These are phyloP conservation scores for Agrochola litura DNA, from an alignment of 2,888 invertebrate genomes.

Conservation along the genomic window DNA sequence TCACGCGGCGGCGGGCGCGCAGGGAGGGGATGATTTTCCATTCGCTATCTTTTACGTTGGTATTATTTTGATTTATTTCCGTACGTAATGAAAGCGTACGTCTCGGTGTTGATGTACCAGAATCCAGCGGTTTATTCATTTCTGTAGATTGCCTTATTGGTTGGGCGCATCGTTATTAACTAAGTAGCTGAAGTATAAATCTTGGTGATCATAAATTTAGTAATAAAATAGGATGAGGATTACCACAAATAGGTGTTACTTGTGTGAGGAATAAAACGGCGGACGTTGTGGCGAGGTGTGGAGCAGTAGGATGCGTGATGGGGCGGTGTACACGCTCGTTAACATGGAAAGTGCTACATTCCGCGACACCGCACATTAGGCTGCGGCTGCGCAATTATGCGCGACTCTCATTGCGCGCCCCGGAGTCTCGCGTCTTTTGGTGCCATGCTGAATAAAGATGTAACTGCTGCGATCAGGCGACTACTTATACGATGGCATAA, in stretches of 20 bases:
- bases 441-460: constrained; percentile 65
- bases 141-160: constrained; percentile 75
- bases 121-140: constrained; percentile 81
- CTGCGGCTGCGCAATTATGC: constrained; percentile 82
- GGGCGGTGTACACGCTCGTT: constrained; percentile 80
- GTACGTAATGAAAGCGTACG: constrained; percentile 88
- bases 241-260: constrained; percentile 85
- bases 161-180: constrained; percentile 76
- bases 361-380: constrained; percentile 85
- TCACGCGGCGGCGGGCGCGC: constrained; percentile 79
- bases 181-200: constrained; percentile 76
- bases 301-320: constrained; percentile 70
- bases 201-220: constrained; percentile 77
- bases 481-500: constrained; percentile 42
- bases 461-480: constrained; percentile 55
- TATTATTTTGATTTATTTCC: constrained; percentile 90
- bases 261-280: constrained; percentile 79
- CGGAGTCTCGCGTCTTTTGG: constrained; percentile 49
- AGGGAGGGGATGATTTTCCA: constrained; percentile 87
- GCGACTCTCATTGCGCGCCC: constrained; percentile 67
- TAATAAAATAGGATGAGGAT: constrained; percentile 80
- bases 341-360: constrained; percentile 85
- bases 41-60: constrained; percentile 89
- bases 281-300: constrained; percentile 80
- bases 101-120: constrained; percentile 84